phyloP scores from a whole-genome alignment of 2,113 vertebrate genomes.

The Blennius ocellaris region DNA sequence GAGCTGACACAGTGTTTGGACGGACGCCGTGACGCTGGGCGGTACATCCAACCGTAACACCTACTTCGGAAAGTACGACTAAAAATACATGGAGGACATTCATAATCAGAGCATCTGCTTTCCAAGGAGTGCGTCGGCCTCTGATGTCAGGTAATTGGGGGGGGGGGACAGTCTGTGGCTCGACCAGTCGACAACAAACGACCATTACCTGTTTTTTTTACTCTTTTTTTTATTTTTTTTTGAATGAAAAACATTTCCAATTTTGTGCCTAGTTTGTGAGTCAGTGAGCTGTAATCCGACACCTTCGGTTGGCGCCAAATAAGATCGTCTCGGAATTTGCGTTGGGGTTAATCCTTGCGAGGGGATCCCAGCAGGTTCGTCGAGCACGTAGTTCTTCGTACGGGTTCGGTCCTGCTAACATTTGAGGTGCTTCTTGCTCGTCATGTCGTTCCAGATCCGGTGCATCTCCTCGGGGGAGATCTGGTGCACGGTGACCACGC shows the following conservation, averaged over 20 bases:
- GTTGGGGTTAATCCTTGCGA: conserved; percentile 38
- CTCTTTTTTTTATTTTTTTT: conserved; percentile 6
- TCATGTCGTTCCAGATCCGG: conserved; percentile 99
- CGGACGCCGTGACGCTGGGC: conserved; percentile 10
- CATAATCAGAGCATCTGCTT: conserved; percentile 38
- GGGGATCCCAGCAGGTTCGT: conserved; percentile 2
- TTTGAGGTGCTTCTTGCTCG: conserved; percentile 98
- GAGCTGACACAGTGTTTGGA: conserved; percentile 13
- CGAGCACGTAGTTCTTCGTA: too few species aligned
- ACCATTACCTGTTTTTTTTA: not conserved
- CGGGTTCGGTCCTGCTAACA: conserved; percentile 83
- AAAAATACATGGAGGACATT: conserved; percentile 64
- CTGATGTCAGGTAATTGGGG: conserved; percentile 4
- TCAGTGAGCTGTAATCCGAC: conserved; percentile 31
- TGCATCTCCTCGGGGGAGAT: conserved; percentile 99
- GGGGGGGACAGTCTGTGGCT: conserved; percentile 31
- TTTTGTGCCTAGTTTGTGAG: conserved; percentile 28
- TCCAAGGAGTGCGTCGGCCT: conserved; percentile 27
- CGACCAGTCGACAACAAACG: too few species aligned
- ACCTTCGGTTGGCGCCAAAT: conserved; percentile 7
- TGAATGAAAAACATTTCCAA: conserved; percentile 17
- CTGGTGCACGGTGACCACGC: conserved; percentile 97
- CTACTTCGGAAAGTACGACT: conserved; percentile 42
- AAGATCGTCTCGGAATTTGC: conserved; percentile 17
- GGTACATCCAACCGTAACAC: conserved; percentile 49